Evolutionary conservation across 1,140 invertebrate species (phyloP), one percentile per base, ranked within the genome.

Genomic region (Orius insidiosus): DNA sequence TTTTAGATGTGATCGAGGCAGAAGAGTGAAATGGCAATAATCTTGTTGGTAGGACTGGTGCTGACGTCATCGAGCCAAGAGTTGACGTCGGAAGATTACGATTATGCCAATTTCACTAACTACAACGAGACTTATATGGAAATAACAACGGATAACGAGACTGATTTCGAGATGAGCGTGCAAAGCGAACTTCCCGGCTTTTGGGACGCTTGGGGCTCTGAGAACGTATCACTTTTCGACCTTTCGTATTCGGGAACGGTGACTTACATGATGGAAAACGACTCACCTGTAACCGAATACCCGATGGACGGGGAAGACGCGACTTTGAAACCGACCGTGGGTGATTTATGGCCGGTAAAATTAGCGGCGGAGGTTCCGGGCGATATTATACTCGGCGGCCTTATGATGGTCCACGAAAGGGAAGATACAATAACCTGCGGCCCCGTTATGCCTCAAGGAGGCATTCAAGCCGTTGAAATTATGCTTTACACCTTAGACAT

Each of bases 381-480:
- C 0, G 77, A 90, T 53, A 60, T 85, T 1, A 71, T 85, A 0
- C 62, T 96, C 0, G 90, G 89, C 5, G 89, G 85, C 0, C 65
- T 95, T 3, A 93, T 94, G 83, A 95, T 94, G 89, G 83, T 92
- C 0, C 89, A 95, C 65, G 86, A 89, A 53, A 65, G 89, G n/a
- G 82, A 89, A 57, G 80, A 84, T 52, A 66, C 66, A 19, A 72
- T 79, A 46, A 85, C 76, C 5, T 94, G 89, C 58, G 90, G 89
- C 0, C 84, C 80, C 0, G 79, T 95, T 7, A 94, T 94, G 89
- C 85, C 87, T 0, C 88, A 95, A 61, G 90, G 89, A 1, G 88
- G 90, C 5, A 74, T 85, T 2, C 82, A 96, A 58, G 86, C 89
- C 0, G 59, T 93, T 44, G 89, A 95, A 59, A 80, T 80, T 0